These are phyloP conservation scores for Diglossa cyanea DNA, from an alignment of 2,797 vertebrate genomes.

Conservation along the genomic window DNA sequence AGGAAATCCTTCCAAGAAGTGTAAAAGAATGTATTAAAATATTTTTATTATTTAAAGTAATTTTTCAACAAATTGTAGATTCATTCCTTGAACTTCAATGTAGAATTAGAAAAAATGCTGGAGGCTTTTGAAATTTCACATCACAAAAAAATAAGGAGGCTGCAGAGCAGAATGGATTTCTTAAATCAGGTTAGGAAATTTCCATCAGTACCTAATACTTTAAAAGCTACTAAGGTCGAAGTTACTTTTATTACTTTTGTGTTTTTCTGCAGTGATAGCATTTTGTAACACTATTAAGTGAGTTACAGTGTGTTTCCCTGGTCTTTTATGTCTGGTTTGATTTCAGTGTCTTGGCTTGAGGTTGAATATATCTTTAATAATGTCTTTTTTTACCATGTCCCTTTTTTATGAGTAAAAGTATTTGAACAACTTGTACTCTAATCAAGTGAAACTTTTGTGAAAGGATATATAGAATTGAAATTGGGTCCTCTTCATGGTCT, in stretches of 20 bases:
- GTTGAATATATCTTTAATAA: not conserved
- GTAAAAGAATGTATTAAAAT: not conserved
- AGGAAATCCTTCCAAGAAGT: not conserved
- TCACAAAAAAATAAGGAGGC: not conserved
- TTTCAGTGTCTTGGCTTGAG: not conserved
- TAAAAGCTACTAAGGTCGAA: not conserved
- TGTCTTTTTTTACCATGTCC: not conserved
- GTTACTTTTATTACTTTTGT: constrained; percentile 15
- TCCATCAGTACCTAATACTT: not conserved
- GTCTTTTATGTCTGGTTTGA: constrained; percentile 1
- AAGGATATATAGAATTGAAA: not conserved
- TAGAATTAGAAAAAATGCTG: not conserved
- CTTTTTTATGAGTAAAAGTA: not conserved
- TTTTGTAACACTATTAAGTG: not conserved
- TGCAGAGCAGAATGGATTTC: not conserved
- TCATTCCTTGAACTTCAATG: not conserved
- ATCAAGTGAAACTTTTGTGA: not conserved
- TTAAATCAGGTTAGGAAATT: constrained; percentile 34
- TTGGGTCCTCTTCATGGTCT: not conserved
- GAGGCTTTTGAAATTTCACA: not conserved
- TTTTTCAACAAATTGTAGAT: not conserved
- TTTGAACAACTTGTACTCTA: not conserved
- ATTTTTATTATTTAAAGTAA: not conserved
- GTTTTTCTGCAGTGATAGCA: constrained; percentile 16
- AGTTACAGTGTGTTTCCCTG: not conserved